phyloP scores from a whole-genome alignment of 2,113 vertebrate species.

The Azemiops feae region DNA sequence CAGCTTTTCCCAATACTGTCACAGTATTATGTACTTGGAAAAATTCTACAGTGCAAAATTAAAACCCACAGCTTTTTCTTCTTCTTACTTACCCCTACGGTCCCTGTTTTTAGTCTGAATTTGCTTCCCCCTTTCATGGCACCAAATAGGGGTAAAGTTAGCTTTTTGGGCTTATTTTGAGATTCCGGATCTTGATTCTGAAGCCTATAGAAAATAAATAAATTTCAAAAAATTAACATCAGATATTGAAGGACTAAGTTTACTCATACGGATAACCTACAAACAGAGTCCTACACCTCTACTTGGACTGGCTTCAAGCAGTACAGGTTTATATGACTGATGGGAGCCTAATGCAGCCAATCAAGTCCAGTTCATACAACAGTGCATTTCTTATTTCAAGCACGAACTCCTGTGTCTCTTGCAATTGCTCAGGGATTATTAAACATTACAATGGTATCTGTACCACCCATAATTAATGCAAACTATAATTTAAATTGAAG shows the following conservation, averaged over 20 bases:
- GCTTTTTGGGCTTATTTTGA: constrained; percentile 80
- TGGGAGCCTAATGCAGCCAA: neutral
- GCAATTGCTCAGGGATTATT: neutral
- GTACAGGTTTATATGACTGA: neutral
- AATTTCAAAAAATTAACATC: neutral
- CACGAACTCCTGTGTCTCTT: neutral
- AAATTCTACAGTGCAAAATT: neutral
- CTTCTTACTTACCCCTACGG: constrained; percentile 84
- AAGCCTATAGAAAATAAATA: constrained; percentile 47
- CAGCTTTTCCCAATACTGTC: neutral
- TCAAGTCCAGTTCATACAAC: neutral
- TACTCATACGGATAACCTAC: neutral
- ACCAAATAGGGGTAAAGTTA: constrained; percentile 86
- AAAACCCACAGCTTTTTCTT: neutral
- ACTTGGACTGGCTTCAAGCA: neutral
- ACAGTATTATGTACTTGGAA: neutral
- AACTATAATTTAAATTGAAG: neutral
- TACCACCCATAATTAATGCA: neutral
- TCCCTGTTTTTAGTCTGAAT: constrained; percentile 94
- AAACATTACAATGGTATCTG: neutral
- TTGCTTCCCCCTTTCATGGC: constrained; percentile 98
- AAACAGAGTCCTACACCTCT: neutral
- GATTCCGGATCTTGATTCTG: constrained; percentile 59
- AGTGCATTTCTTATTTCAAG: neutral
- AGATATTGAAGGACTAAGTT: neutral